Conservation (phyloP, 2,888 invertebrate genomes). For the Chaetogeoica ovagalla region DNA sequence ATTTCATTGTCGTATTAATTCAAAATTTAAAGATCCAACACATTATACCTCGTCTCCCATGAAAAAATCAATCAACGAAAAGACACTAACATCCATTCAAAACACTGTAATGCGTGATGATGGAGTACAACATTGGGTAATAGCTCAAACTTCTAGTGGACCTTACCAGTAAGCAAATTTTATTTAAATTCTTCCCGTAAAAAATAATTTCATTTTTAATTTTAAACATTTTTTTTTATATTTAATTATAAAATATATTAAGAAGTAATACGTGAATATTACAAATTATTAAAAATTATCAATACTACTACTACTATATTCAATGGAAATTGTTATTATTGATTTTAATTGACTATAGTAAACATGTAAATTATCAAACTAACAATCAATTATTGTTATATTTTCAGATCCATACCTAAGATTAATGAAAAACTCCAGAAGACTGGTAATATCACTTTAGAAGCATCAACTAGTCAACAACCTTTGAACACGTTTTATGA, state of each 20-base stretch:
- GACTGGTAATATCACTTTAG: neutral
- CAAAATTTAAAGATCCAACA: constrained; percentile 14
- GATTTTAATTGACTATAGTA: neutral
- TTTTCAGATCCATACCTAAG: constrained; percentile 22
- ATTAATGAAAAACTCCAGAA: neutral
- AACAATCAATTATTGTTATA: neutral
- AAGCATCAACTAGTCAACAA: neutral
- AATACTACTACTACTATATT: neutral
- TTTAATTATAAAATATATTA: too few species aligned
- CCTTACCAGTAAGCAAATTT: constrained; percentile 29
- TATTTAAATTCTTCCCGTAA: neutral
- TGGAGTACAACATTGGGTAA: neutral
- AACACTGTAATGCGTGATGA: neutral
- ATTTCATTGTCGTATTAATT: neutral
- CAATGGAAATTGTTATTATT: neutral
- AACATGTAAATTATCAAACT: too few species aligned
- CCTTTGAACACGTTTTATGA: constrained; percentile 3
- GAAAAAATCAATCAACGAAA: neutral
- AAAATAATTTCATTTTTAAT: neutral
- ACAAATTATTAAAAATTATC: neutral
- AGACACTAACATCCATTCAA: neutral
- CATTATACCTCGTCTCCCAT: neutral
- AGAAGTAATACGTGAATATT: neutral
- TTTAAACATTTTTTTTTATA: too few species aligned
- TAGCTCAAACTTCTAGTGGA: constrained; percentile 13